These are phyloP conservation scores for Chironomus riparius DNA, from an alignment of 2,888 invertebrate species.

Conservation along the genomic window DNA sequence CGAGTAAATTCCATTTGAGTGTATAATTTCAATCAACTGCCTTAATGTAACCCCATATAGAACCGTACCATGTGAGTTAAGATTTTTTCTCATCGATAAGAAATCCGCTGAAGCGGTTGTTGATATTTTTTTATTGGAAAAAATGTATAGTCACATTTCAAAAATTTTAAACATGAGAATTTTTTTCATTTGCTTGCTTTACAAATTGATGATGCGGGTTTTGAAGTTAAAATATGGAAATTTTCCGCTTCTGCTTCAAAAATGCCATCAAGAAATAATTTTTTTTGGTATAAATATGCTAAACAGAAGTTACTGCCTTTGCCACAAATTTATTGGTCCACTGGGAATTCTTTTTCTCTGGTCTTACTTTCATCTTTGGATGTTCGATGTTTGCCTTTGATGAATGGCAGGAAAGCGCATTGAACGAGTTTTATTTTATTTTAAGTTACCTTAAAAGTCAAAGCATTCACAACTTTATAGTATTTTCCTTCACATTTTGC, in stretches of 20 bases:
- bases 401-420: background rate
- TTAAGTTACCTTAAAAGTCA: background rate
- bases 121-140: background rate
- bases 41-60: no score
- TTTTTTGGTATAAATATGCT: background rate
- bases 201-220: slow-evolving; percentile 18
- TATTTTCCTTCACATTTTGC: background rate
- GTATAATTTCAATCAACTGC: background rate
- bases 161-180: no score
- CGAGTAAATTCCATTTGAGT: background rate
- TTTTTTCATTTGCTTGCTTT: no score
- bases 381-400: background rate
- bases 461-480: no score
- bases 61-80: background rate
- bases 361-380: background rate
- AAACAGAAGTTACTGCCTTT: background rate
- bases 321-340: background rate
- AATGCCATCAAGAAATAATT: background rate
- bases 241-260: background rate
- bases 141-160: background rate
- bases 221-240: slow-evolving; percentile 5
- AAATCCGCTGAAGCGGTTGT: background rate
- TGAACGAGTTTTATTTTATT: background rate
- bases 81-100: slow-evolving; percentile 19
- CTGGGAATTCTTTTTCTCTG: background rate